These are phyloP conservation scores for Lutjanus argentimaculatus DNA, from an alignment of 2,797 vertebrate genomes.

Conservation along the genomic window DNA sequence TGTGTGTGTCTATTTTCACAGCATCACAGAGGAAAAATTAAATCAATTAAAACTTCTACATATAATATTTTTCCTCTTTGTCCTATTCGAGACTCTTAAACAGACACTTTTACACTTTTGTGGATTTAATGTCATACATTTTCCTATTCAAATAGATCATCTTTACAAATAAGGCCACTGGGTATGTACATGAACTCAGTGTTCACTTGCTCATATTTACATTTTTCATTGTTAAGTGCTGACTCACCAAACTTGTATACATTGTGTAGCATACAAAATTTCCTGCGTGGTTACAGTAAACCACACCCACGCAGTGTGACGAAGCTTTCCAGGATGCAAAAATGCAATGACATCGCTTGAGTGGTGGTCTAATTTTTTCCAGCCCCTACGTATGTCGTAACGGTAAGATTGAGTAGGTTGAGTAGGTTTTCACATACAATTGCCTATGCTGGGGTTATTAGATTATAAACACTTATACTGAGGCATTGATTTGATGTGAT, in stretches of 20 bases:
- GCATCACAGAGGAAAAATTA: not conserved
- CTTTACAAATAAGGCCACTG: not conserved
- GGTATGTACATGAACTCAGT: not conserved
- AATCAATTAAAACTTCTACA: not conserved
- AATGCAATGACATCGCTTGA: not conserved
- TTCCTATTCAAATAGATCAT: not conserved
- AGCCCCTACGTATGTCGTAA: not conserved
- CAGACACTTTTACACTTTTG: not conserved
- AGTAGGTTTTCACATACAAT: not conserved
- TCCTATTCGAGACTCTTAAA: not conserved
- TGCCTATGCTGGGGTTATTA: not conserved
- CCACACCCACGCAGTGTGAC: not conserved
- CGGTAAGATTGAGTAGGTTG: not conserved
- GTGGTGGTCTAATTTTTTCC: not conserved
- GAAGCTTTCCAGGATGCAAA: not conserved
- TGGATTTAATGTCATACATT: not conserved
- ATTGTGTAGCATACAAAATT: not conserved
- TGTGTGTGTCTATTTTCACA: not conserved
- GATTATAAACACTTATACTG: not conserved
- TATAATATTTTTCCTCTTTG: not conserved
- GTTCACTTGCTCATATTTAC: not conserved
- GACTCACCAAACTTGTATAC: slow-evolving; percentile 2
- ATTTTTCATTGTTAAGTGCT: not conserved
- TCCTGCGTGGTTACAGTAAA: not conserved
- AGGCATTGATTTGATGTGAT: not conserved